Conservation (phyloP, 2,113 vertebrate species). For the Heterotis niloticus region DNA sequence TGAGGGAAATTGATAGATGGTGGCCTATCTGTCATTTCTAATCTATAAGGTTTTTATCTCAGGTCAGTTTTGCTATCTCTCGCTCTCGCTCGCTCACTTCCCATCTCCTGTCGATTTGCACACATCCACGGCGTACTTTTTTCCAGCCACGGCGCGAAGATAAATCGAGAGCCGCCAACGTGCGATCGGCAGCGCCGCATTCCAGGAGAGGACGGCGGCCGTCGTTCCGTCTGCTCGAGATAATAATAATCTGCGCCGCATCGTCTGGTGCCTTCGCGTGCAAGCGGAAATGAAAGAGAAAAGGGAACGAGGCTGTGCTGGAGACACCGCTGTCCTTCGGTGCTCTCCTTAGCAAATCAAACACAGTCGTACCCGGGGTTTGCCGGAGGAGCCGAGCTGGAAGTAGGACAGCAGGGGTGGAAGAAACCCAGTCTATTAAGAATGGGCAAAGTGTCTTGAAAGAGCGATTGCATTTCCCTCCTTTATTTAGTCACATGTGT, state of each 20-base stretch:
- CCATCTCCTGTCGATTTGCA: not conserved
- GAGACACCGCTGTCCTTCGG: not conserved
- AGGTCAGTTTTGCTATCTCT: constrained; percentile 30
- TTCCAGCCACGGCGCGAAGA: constrained; percentile 33
- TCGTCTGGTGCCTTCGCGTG: not conserved
- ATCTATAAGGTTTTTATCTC: constrained; percentile 39
- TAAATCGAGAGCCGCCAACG: constrained; percentile 30
- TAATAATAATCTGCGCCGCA: constrained; percentile 35
- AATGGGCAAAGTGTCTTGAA: no score
- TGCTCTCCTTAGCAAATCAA: no score
- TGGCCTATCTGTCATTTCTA: constrained; percentile 42
- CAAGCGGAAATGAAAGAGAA: no score
- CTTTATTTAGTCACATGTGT: no score
- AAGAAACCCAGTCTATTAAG: no score
- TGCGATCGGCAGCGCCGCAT: constrained; percentile 52
- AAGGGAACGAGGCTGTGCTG: not conserved
- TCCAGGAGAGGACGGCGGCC: constrained; percentile 39
- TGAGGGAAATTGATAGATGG: constrained; percentile 37
- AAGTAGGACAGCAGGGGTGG: no score
- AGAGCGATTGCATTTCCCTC: no score
- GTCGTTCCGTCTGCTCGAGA: constrained; percentile 50
- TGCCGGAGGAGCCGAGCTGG: no score
- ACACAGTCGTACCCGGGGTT: no score
- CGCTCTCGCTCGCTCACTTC: constrained; percentile 12
- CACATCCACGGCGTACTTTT: constrained; percentile 18